A percentile compares a stretch with the other conserved stretches of the same genome.
Evolutionary conservation across 92 coral and sea anemone species (phyloP).

Genomic region (Bergia sp.): DNA sequence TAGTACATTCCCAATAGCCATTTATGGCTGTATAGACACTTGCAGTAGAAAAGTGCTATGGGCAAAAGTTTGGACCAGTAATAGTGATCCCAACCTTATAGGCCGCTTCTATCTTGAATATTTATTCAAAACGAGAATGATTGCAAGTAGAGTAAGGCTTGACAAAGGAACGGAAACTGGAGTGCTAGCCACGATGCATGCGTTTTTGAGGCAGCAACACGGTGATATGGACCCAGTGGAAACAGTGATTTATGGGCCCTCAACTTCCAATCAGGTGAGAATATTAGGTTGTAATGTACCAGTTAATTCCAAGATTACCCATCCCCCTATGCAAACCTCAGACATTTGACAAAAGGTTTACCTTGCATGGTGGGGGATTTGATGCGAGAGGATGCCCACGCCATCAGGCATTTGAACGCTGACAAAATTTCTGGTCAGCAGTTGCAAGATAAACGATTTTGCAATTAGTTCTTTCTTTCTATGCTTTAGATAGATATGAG

Average conservation of each 20-base stretch:
- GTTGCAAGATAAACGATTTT: too few species aligned
- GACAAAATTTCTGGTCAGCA: too few species aligned
- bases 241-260: slow-evolving; percentile 30
- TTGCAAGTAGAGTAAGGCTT: slow-evolving; percentile 43
- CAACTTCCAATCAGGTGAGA: too few species aligned
- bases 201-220: slow-evolving; percentile 58
- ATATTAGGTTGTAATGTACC: too few species aligned
- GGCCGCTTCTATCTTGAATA: slow-evolving; percentile 61
- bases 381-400: too few species aligned
- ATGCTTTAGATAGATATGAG: too few species aligned
- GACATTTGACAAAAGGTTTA: too few species aligned
- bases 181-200: slow-evolving; percentile 61
- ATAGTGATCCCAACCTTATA: slow-evolving; percentile 59
- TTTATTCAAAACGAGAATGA: slow-evolving; percentile 49
- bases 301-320: too few species aligned
- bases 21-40: not conserved
- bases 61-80: slow-evolving; percentile 63
- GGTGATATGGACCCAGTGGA: slow-evolving; percentile 57
- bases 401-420: too few species aligned
- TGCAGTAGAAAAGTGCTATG: not conserved
- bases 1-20: slow-evolving; percentile 54
- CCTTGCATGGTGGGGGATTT: too few species aligned
- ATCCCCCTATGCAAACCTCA: too few species aligned
- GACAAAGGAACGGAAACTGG: slow-evolving; percentile 57
- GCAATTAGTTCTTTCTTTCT: too few species aligned